Conservation (phyloP, 1,140 invertebrate species). For the Vanessa atalanta region DNA sequence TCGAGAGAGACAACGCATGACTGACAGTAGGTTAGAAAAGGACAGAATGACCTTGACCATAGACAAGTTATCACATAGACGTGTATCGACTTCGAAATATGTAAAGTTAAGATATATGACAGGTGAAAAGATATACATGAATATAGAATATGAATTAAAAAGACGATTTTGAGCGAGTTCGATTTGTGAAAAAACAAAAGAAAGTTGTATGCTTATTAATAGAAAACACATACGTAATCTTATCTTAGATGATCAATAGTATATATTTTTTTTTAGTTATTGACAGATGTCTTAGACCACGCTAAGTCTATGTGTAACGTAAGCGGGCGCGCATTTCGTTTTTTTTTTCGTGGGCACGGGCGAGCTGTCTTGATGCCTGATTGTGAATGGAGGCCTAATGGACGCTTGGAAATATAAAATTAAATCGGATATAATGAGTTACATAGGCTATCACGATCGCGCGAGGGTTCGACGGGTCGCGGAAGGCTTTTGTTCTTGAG, state of each 20-base stretch:
- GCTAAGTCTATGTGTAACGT: constrained; percentile 4
- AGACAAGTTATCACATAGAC: constrained; percentile 44
- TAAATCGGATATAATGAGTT: constrained; percentile 73
- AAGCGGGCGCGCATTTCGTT: constrained; percentile 26
- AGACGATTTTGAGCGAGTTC: neutral
- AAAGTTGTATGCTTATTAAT: neutral
- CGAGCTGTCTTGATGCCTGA: constrained; percentile 53
- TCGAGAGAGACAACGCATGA: constrained; percentile 50
- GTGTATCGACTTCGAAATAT: neutral
- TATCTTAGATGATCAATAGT: no score
- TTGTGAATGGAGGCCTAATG: constrained; percentile 72
- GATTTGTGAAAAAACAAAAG: neutral
- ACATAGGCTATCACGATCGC: constrained; percentile 65
- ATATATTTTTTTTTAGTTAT: neutral
- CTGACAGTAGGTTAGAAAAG: constrained; percentile 44
- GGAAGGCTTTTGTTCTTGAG: constrained; percentile 63
- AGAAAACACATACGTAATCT: no score
- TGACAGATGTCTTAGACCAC: constrained; percentile 8
- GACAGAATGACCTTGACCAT: constrained; percentile 46
- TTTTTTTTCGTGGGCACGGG: constrained; percentile 58
- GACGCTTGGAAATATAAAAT: constrained; percentile 71
- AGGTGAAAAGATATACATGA: neutral
- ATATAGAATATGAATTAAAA: neutral
- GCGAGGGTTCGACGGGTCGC: constrained; percentile 55
- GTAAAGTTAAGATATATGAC: neutral